phyloP scores from a whole-genome alignment of 2,797 vertebrate species.

The Brachymystax lenok region DNA sequence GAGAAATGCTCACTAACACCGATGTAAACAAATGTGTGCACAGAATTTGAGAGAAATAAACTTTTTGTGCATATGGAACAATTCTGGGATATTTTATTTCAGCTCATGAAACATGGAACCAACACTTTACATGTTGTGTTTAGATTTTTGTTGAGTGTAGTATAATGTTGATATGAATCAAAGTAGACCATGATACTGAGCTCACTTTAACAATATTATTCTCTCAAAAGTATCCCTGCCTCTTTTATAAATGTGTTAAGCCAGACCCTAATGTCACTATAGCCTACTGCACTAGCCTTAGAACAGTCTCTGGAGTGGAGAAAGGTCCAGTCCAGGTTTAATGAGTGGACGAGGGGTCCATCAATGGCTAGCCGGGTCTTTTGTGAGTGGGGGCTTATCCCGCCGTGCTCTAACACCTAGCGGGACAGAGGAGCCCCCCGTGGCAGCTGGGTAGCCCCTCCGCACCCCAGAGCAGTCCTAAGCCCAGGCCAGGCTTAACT shows the following conservation, averaged over 20 bases:
- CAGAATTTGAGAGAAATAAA: too few relatives aligned
- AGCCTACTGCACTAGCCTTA: conserved; percentile 1
- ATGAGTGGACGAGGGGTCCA: conserved; percentile 31
- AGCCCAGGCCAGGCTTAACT: conserved; percentile 11
- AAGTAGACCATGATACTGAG: not conserved
- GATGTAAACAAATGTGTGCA: not conserved
- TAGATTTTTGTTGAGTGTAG: too few relatives aligned
- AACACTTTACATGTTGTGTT: too few relatives aligned
- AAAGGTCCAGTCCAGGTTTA: conserved; percentile 58
- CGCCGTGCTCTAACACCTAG: conserved; percentile 50
- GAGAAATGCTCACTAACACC: not conserved
- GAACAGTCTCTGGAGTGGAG: not conserved
- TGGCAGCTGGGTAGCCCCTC: conserved; percentile 48
- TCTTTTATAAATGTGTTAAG: not conserved
- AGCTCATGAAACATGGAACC: too few relatives aligned
- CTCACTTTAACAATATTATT: not conserved
- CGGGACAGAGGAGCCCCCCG: conserved; percentile 37
- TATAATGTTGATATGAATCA: not conserved
- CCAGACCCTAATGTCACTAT: not conserved
- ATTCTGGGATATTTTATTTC: too few relatives aligned
- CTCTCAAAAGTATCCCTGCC: not conserved
- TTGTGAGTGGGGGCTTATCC: conserved; percentile 44
- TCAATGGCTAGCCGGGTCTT: conserved; percentile 43
- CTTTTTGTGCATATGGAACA: too few relatives aligned
- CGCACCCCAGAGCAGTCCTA: not conserved